Evolutionary conservation across 2,888 invertebrate species (phyloP), one percentile per base, ranked within the genome.

Genomic region (Hirtodrosophila trivittata): DNA sequence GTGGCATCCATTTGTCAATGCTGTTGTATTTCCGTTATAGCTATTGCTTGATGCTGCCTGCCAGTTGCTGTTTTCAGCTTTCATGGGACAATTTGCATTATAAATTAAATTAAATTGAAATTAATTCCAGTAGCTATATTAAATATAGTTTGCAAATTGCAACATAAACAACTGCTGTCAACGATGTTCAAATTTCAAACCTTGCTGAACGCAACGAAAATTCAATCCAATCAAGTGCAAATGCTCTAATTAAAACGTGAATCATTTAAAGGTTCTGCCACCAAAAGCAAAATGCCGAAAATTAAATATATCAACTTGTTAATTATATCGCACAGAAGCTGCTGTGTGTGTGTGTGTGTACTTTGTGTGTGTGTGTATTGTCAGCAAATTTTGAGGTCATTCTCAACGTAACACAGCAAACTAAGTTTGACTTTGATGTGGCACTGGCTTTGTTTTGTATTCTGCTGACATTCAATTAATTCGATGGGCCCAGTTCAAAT

Each of bases 91-190:
- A 66, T 64, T 76, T 63, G 65, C 58, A 59, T 51, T 66, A 64
- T 63, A 64, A 77, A 80, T 77, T 80, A 55, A 80, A 69, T 65
- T 66, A 54, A 77, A 72, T 59, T 69, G 38, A 69, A 75, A 75
- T 77, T 75, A 75, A 74, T 68, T 75, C 65, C 43, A 65, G 76
- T 64, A 70, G 35, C 30, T 45, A 12, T 52, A 56, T 52, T 52
- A 41, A 25, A 39, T 50, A 47, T 14, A 6, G 43, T 32, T 21
- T 43, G n/a, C 52, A 47, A 33, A 39, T 39, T 30, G 33, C 37
- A 21, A 21, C 35, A 18, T 33, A 39, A 12, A 35, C 7, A 9
- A 39, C 1, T n/a, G 21, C 10, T 18, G 18, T 18, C 38, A 4
- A 1, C 21, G 12, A 12, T 18, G 13, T 18, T n/a, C 9, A 59